A percentile compares a stretch with the other conserved stretches of the same genome.
Evolutionary conservation across 1,140 invertebrate genomes (phyloP).

Genomic region (Trichonephila inaurata): DNA sequence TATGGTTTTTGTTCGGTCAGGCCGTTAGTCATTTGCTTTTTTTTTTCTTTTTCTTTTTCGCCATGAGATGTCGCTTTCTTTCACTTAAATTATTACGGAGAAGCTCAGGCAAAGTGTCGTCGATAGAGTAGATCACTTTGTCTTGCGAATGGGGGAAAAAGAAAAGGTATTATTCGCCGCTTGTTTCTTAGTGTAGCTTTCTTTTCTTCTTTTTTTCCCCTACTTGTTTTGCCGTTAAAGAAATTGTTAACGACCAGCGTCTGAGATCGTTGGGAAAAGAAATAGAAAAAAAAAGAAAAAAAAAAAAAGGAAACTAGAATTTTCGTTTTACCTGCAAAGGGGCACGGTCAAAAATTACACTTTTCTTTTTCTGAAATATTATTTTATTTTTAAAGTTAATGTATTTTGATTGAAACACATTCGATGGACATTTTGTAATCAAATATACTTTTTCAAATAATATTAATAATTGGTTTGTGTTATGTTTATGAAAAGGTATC

Average conservation of each 20-base stretch:
- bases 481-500: too few relatives aligned
- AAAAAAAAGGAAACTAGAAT: not conserved
- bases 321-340: not conserved
- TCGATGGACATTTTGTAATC: too few relatives aligned
- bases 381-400: too few relatives aligned
- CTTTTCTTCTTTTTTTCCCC: too few relatives aligned
- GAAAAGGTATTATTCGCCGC: conserved; percentile 10
- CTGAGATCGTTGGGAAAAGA: not conserved
- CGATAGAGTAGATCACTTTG: not conserved
- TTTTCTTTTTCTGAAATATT: not conserved
- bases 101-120: not conserved
- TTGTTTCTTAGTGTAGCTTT: not conserved
- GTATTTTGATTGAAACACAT: too few relatives aligned
- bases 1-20: not conserved
- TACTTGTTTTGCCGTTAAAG: not conserved
- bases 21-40: conserved; percentile 4
- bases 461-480: too few relatives aligned
- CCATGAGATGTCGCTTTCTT: not conserved
- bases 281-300: too few relatives aligned
- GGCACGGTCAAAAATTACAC: conserved; percentile 10
- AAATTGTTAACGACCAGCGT: conserved; percentile 35
- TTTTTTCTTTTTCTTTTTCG: not conserved
- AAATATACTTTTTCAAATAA: too few relatives aligned
- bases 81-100: not conserved
- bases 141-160: not conserved